phyloP scores from a whole-genome alignment of 2,113 vertebrate genomes.

The Cebus imitator region DNA sequence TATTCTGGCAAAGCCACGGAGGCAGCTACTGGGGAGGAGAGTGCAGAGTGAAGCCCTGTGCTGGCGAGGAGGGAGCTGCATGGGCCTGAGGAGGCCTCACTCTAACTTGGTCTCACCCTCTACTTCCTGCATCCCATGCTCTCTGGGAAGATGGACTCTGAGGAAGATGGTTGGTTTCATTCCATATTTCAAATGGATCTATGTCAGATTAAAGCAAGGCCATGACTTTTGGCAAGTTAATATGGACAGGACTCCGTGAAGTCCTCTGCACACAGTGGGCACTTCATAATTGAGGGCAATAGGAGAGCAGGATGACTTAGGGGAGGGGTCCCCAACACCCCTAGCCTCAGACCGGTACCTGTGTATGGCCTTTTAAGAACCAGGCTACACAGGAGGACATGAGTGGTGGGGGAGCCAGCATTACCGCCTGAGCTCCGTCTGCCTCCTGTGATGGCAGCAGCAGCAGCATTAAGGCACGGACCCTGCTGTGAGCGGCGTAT shows the following conservation, averaged over 20 bases:
- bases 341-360: no score
- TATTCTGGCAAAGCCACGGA: neutral
- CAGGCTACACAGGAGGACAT: no score
- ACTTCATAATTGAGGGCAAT: no score
- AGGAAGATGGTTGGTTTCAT: no score
- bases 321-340: no score
- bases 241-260: neutral
- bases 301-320: neutral
- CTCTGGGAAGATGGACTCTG: neutral
- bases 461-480: no score
- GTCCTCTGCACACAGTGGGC: rapidly evolving
- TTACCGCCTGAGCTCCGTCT: no score
- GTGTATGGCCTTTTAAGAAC: no score
- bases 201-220: neutral
- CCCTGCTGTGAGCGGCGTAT: no score
- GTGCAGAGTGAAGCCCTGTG: neutral
- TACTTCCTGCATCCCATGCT: neutral
- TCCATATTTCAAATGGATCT: neutral
- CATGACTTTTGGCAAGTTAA: neutral
- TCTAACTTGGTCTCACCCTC: neutral
- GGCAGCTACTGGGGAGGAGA: neutral
- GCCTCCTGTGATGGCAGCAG: no score
- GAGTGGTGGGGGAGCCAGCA: no score
- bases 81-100: neutral
- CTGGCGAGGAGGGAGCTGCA: neutral